Percentiles rank a stretch among this genome's conserved stretches.
Evolutionary conservation across 2,797 vertebrate genomes (phyloP).

Genomic region (Glyptemys insculpta): DNA sequence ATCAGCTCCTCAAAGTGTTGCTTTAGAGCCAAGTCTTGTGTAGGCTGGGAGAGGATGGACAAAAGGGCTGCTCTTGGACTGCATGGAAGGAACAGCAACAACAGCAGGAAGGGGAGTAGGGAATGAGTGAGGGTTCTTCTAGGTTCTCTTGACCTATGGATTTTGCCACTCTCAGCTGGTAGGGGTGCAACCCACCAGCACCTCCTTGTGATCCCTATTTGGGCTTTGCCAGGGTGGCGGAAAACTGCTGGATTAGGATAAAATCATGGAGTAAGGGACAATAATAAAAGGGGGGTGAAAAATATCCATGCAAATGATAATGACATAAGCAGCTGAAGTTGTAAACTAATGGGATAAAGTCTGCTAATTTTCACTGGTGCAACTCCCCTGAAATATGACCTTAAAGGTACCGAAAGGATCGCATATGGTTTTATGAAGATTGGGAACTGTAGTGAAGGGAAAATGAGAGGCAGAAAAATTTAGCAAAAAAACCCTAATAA

Average conservation of each 20-base stretch:
- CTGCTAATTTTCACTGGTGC: neutral
- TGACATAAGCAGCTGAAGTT: neutral
- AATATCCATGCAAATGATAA: slow-evolving; percentile 5
- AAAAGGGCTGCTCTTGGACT: neutral
- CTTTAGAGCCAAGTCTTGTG: neutral
- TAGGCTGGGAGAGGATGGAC: slow-evolving; percentile 10
- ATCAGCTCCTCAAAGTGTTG: neutral
- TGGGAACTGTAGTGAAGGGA: neutral
- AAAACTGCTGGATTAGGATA: slow-evolving; percentile 43
- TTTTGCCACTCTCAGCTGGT: slow-evolving; percentile 44
- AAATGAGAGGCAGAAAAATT: neutral
- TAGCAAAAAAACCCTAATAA: neutral
- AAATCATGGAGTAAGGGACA: slow-evolving; percentile 30
- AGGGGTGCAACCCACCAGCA: slow-evolving; percentile 25
- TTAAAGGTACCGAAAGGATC: neutral
- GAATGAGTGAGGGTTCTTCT: slow-evolving; percentile 42
- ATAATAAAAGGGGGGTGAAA: slow-evolving; percentile 41
- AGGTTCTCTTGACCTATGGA: slow-evolving; percentile 55
- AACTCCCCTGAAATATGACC: neutral
- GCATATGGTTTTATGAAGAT: neutral
- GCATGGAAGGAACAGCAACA: slow-evolving; percentile 30
- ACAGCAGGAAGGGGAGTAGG: slow-evolving; percentile 33
- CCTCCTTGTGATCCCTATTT: slow-evolving; percentile 61
- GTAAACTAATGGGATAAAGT: neutral
- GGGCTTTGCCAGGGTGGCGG: slow-evolving; percentile 38